These are phyloP conservation scores for Rana temporaria DNA, from an alignment of 2,113 vertebrate species.

Conservation along the genomic window DNA sequence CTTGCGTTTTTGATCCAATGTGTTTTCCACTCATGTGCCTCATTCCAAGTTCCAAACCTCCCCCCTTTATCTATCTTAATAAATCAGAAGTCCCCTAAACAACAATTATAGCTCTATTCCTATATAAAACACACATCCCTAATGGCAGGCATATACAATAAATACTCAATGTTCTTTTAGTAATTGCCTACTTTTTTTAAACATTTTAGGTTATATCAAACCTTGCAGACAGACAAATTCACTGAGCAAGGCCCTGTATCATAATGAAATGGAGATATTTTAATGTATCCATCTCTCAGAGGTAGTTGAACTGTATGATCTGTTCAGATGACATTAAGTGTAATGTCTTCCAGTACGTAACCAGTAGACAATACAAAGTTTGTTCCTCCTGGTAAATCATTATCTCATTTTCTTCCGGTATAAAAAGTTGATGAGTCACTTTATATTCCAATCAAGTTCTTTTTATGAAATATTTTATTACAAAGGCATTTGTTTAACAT, in stretches of 20 bases:
- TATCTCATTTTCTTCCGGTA: conserved; percentile 9
- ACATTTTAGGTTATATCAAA: not conserved
- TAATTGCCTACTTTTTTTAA: not conserved
- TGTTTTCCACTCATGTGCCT: no score
- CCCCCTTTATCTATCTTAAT: no score
- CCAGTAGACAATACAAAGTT: not conserved
- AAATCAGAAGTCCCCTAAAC: conserved; percentile 1
- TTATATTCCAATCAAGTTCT: not conserved
- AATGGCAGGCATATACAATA: not conserved
- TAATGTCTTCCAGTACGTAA: not conserved
- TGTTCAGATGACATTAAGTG: conserved; percentile 5
- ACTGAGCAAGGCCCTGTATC: conserved; percentile 6
- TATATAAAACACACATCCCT: not conserved
- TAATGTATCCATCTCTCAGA: conserved; percentile 5
- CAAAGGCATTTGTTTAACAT: no score
- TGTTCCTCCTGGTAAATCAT: conserved; percentile 5
- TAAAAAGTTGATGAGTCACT: not conserved
- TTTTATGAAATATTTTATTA: no score
- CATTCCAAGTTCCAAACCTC: no score
- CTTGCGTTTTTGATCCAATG: no score
- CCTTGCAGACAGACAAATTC: not conserved
- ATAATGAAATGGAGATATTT: conserved; percentile 24
- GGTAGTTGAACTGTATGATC: conserved; percentile 28
- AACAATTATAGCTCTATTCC: not conserved
- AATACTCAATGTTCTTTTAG: not conserved